Base-by-base conservation (phyloP, 2,113 vertebrate species). In the Dipodomys stephensi region DNA sequence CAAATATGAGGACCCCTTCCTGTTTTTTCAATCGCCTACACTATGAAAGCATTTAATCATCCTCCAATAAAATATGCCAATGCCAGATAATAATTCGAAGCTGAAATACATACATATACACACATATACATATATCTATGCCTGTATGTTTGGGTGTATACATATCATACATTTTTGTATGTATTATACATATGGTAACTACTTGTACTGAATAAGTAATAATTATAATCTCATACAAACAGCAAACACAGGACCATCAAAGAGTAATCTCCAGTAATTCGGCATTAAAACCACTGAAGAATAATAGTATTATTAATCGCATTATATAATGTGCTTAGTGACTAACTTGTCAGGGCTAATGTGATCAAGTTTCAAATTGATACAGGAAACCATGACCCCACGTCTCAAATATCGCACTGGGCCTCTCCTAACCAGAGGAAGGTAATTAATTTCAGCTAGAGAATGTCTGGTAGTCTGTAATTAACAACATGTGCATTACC, bases 311-410 rank as follows among this genome's bases (percentile, higher is more conserved):
- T 94, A 92, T 57, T 81, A 27, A 87, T 65, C 74, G 67, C 97
- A 92, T 30, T 95, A 92, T 93, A 53, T 28, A 82, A 72, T 57
- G 65, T 87, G 57, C 92, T 95, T 89, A 87, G 69, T 11, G 71
- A 93, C 97, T 96, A 98, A 67, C 90, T 91, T 97, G 96, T 97
- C 97, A 97, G 64, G 79, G 94, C 92, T 85, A 97, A 98, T 97
- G 92, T 32, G 92, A 71, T 97, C 93, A 94, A 23, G 92, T 93
- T 85, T 0, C 88, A 96, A 97, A 95, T 27, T 91, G 94, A 95
- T 85, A 78, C 88, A 95, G 57, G 82, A 86, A 97, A 94, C 96
- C 95, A 35, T 96, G 97, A 98, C 96, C 96, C 80, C 39, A 81
- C 68, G 83, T 97, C 96, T 97, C 87, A 77, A 85, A 87, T 80